Conservation (phyloP, 1,140 invertebrate genomes). For the Pollicipes pollicipes region DNA sequence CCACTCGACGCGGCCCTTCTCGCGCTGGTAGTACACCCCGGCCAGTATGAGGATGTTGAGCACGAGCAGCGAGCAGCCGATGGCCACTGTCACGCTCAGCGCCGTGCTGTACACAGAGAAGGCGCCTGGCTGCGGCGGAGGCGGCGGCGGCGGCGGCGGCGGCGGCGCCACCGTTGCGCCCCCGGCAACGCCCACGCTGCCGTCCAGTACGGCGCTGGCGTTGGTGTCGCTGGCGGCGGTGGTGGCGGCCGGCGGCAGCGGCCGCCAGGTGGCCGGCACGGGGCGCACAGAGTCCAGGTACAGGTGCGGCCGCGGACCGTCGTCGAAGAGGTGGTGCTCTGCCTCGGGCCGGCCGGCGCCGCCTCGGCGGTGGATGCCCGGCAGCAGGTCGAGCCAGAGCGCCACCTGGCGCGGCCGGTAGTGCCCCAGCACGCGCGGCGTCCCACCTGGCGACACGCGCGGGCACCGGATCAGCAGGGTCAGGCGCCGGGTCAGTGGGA, state of each 20-base stretch:
- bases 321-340: slow-evolving; percentile 9
- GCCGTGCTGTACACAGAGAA: slow-evolving; percentile 74
- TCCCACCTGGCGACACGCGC: slow-evolving; percentile 45
- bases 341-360: slow-evolving; percentile 7
- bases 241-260: slow-evolving; percentile 11
- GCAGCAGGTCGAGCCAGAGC: slow-evolving; percentile 88
- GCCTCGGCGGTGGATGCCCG: slow-evolving; percentile 61
- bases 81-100: slow-evolving; percentile 78
- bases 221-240: slow-evolving; percentile 11
- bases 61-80: slow-evolving; percentile 73
- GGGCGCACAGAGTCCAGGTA: slow-evolving; percentile 10
- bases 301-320: neutral
- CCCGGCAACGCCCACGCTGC: slow-evolving; percentile 2
- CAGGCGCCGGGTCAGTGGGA: no score
- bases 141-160: neutral
- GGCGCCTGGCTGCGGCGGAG: slow-evolving; percentile 31
- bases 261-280: slow-evolving; percentile 6
- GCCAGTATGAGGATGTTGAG: slow-evolving; percentile 83
- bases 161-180: neutral
- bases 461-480: no score
- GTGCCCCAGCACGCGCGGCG: slow-evolving; percentile 77
- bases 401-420: slow-evolving; percentile 86
- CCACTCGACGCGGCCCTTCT: slow-evolving; percentile 56
- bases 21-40: slow-evolving; percentile 80
- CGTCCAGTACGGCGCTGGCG: slow-evolving; percentile 15